Evolutionary conservation across 2,888 invertebrate species (phyloP), one percentile per base, ranked within the genome.

Genomic region (Gnatocerus cornutus): DNA sequence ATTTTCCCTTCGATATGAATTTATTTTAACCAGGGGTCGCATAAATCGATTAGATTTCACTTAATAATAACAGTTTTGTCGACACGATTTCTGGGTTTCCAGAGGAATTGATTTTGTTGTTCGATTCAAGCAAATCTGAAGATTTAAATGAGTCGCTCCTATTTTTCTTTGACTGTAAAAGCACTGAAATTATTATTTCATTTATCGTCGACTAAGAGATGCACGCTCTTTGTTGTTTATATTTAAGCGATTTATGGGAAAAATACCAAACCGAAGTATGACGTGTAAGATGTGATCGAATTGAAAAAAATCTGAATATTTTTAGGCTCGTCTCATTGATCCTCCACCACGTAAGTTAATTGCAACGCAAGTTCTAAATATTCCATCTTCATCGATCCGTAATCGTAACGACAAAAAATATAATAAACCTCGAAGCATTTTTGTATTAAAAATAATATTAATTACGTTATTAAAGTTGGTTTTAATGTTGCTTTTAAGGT

Each of bases 381-480:
- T 50, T 61, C 46, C n/a, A 61, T 33, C 13, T 37, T 30, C 45
- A 59, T 59, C 46, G 46, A 46, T 46, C 41, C 12, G 56, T 9
- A 50, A 50, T 41, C 27, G 41, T 12, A 7, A 33, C 33, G 9
- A 33, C 9, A 33, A 33, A 33, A 33, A 33, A 33, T 8, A 37
- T 14, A n/a, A 33, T 56, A 10, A 14, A 21, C 14, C 39, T 37
- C 6, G n/a, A 56, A 16, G 41, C 30, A 27, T 64, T 55, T 64
- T 53, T 55, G 21, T 39, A 43, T 58, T 58, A 53, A 45, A 48
- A 74, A 68, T 73, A 74, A 67, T 75, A 76, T 75, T 74, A 74
- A 72, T 74, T 73, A 73, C 72, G 68, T 59, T 69, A 72, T 73
- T 73, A 71, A 73, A 73, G 41, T 71, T 37, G 70, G 71, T 73